Percentiles rank a stretch among this genome's conserved stretches.
phyloP scores from a whole-genome alignment of 1,140 invertebrate genomes.

The Tetramorium parvispinum region DNA sequence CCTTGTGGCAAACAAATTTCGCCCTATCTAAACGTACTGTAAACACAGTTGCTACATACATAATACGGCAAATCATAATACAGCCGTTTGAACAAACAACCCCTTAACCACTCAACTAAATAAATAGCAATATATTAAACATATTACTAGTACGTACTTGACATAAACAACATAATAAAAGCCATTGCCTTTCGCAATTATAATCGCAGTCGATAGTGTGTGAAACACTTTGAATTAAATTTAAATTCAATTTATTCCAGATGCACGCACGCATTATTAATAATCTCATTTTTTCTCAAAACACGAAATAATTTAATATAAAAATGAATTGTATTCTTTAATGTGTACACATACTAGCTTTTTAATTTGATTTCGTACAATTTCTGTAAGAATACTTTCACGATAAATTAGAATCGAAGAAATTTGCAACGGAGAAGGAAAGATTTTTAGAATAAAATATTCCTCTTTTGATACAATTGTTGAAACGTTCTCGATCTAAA shows the following conservation, averaged over 20 bases:
- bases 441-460: not conserved
- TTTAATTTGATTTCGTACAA: not conserved
- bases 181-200: constrained; percentile 19
- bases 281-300: not conserved
- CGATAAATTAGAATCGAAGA: not conserved
- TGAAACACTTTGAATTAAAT: constrained; percentile 18
- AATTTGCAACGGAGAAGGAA: too few relatives aligned
- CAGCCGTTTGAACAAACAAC: constrained; percentile 16
- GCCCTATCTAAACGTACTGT: constrained; percentile 12
- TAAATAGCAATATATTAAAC: constrained; percentile 20
- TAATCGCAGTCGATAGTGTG: not conserved
- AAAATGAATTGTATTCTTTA: not conserved
- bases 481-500: not conserved
- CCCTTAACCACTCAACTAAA: not conserved
- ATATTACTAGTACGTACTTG: not conserved
- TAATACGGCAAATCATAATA: constrained; percentile 26
- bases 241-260: constrained; percentile 14
- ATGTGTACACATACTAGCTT: not conserved
- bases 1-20: not conserved
- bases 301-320: too few relatives aligned
- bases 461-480: not conserved
- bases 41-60: constrained; percentile 1
- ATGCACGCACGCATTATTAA: not conserved
- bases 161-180: constrained; percentile 20
- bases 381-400: not conserved